Evolutionary conservation across 2,797 vertebrate species (phyloP).

Genomic region (Anguilla anguilla): DNA sequence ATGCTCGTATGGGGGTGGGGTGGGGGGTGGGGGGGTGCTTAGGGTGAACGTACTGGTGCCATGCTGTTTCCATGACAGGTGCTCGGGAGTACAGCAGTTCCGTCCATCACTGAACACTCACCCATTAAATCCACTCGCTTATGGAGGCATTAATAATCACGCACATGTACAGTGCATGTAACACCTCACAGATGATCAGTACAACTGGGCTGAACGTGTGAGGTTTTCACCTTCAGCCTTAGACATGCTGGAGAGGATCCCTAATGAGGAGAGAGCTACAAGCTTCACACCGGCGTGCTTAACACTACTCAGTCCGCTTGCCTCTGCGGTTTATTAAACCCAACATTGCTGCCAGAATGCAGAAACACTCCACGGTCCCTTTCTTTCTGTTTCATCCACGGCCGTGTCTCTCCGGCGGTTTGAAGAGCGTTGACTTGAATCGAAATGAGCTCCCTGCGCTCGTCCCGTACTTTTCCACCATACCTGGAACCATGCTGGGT

Average conservation of each 20-base stretch:
- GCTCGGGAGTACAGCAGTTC: not conserved
- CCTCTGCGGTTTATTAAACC: conserved; percentile 28
- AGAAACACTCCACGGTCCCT: conserved; percentile 5
- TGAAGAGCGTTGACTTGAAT: conserved; percentile 33
- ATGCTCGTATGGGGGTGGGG: not conserved
- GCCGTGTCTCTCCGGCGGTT: not conserved
- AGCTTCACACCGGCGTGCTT: not conserved
- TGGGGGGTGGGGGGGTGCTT: too few relatives aligned
- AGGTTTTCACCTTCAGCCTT: not conserved
- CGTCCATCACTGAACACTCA: not conserved
- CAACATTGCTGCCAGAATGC: conserved; percentile 4
- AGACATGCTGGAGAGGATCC: not conserved
- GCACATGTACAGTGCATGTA: not conserved
- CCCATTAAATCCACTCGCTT: not conserved
- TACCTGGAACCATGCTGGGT: conserved; percentile 27
- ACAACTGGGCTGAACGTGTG: conserved; percentile 1
- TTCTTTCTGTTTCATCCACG: not conserved
- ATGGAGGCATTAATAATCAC: not conserved
- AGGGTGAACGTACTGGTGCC: not conserved
- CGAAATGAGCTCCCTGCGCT: conserved; percentile 25
- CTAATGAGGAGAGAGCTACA: too few relatives aligned
- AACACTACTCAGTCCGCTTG: not conserved
- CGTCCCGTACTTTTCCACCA: not conserved
- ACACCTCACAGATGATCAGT: not conserved
- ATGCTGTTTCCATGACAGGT: not conserved